phyloP scores from a whole-genome alignment of 2,888 invertebrate genomes.

The Chromoteleia sp. region DNA sequence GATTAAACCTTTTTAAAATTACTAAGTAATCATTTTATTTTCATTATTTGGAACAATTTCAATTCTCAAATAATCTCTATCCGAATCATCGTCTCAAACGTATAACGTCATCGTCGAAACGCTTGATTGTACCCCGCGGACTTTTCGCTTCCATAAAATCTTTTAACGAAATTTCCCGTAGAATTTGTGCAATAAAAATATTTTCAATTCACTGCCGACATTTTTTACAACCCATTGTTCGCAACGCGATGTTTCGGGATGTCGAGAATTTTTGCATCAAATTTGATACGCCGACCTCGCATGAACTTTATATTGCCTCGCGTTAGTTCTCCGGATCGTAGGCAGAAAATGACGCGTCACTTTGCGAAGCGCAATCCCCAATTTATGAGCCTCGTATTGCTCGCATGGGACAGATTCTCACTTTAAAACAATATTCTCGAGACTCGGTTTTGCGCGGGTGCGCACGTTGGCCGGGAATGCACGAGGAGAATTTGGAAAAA shows the following conservation, averaged over 20 bases:
- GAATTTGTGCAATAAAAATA: conserved; percentile 48
- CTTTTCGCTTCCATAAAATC: conserved; percentile 11
- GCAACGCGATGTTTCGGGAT: conserved; percentile 8
- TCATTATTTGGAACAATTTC: background rate
- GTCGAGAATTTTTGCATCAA: conserved; percentile 51
- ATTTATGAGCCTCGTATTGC: conserved; percentile 78
- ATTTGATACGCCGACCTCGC: conserved; percentile 54
- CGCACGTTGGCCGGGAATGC: background rate
- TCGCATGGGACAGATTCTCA: conserved; percentile 82
- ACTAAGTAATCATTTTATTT: too few relatives aligned
- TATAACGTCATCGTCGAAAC: conserved; percentile 17
- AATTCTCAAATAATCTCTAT: background rate
- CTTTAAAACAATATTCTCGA: conserved; percentile 82
- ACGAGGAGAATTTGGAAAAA: background rate
- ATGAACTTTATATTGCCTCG: conserved; percentile 55
- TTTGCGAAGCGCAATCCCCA: conserved; percentile 73
- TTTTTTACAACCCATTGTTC: conserved; percentile 55
- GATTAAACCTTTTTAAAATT: too few relatives aligned
- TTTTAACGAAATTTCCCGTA: conserved; percentile 34
- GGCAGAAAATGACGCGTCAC: conserved; percentile 70
- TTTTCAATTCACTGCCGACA: conserved; percentile 46
- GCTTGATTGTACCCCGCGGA: conserved; percentile 12
- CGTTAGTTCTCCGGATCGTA: conserved; percentile 43
- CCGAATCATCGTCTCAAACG: conserved; percentile 3
- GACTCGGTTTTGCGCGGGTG: background rate